phyloP scores from a whole-genome alignment of 2,113 vertebrate species.

The Neofelis nebulosa region DNA sequence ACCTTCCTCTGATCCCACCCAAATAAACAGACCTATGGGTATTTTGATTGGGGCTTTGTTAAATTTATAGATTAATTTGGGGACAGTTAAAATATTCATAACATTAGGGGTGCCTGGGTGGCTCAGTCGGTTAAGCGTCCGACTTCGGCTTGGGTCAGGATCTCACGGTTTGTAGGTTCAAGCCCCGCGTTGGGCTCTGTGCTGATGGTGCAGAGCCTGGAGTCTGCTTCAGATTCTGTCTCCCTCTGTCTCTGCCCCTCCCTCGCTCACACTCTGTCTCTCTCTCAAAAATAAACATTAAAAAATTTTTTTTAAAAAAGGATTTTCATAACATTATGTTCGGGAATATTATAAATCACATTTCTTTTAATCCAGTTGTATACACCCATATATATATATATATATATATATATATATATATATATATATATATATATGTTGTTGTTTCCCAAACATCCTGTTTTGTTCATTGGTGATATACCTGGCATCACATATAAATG shows the following conservation, averaged over 20 bases:
- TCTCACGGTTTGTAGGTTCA: no score
- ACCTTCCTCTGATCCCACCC: neutral
- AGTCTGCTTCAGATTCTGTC: no score
- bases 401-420: neutral
- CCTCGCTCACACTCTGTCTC: no score
- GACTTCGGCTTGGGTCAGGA: no score
- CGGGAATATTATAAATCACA: neutral
- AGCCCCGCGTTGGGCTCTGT: no score
- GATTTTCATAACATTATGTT: neutral
- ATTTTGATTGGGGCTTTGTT: neutral
- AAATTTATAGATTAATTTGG: constrained; percentile 16
- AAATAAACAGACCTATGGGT: neutral
- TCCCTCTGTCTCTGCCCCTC: no score
- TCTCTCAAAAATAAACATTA: neutral
- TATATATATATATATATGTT: neutral
- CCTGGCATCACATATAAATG: neutral
- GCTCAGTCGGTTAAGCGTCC: no score
- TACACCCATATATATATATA: neutral
- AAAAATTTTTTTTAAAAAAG: no score
- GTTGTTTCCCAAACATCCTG: neutral
- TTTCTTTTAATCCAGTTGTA: neutral
- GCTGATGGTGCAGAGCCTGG: no score
- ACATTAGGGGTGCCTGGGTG: no score
- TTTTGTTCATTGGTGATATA: neutral
- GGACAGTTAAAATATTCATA: neutral